A percentile compares a stretch with the other conserved stretches of the same genome.
phyloP scores from a whole-genome alignment of 2,888 invertebrate genomes.

The Scelioninae gen. 1 region DNA sequence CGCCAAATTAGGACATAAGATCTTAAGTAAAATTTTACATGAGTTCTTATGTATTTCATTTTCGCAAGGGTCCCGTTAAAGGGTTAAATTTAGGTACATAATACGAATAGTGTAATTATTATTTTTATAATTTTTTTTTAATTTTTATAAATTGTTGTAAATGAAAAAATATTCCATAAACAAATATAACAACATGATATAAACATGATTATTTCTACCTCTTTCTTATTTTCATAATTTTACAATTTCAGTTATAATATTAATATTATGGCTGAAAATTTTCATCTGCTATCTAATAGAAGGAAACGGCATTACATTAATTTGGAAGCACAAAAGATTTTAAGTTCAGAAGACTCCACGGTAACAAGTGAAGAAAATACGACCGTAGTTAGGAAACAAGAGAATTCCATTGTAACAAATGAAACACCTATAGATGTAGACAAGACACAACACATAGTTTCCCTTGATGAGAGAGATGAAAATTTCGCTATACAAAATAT shows the following conservation, averaged over 20 bases:
- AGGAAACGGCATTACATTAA: conserved; percentile 15
- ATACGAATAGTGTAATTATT: no score
- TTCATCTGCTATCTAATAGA: conserved; percentile 7
- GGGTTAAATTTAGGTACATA: no score
- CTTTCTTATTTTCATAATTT: neutral
- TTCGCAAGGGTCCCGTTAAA: no score
- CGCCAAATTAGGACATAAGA: no score
- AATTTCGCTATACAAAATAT: conserved; percentile 8
- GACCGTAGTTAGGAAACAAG: neutral
- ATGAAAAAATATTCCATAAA: no score
- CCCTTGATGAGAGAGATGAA: conserved; percentile 2
- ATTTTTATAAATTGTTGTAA: no score
- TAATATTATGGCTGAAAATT: conserved; percentile 7
- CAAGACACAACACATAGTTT: neutral
- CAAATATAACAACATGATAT: no score
- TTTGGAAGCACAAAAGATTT: conserved; percentile 20
- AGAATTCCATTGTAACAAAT: conserved; percentile 4
- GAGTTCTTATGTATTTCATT: no score
- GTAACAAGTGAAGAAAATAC: conserved; percentile 1
- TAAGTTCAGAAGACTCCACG: conserved; percentile 3
- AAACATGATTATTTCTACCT: no score
- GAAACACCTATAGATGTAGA: conserved; percentile 2
- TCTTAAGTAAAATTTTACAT: no score
- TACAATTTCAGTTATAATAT: conserved; percentile 4
- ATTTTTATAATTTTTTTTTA: no score